Evolutionary conservation across 2,888 invertebrate species (phyloP), one percentile per base, ranked within the genome.

Genomic region (Idaea dimidiata): DNA sequence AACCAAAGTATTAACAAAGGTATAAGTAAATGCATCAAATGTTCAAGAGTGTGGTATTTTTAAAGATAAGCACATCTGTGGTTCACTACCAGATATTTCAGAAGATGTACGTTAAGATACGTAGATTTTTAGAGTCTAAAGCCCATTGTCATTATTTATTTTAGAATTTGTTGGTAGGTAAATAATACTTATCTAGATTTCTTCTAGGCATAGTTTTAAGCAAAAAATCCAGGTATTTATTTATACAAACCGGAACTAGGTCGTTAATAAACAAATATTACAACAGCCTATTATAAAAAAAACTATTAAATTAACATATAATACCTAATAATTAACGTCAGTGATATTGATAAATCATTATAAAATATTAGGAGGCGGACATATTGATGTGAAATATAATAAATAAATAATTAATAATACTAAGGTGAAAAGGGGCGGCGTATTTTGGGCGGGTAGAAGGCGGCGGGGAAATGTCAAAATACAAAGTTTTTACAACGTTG

Each of bases 371-470:
- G 18, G 10, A 18, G 56, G 56, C 56, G 56, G 56, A 17, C 56
- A 18, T 56, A 43, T 43, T 3, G 17, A 56, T 3, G 18, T 56
- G 56, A 56, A 18, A 56, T 17, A 17, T 17, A 56, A 56, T 18
- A 56, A 56, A 56, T 18, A 56, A 56, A 56, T 18, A 56, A 56
- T 56, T 56, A 56, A 17, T 55, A 55, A 56, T 56, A 56, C 17
- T 7, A 18, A 56, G 56, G 56, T 56, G 56, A 56, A 56, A 56
- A 56, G 14, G 18, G 56, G 56, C 43, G 43, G 43, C 43, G 43
- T 43, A 43, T 8, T 43, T 43, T 43, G 43, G 43, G 43, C 43
- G 43, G 43, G 43, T 14, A 43, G 43, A 14, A 14, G 43, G 43
- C 43, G 43, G 43, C 43, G 43, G 43, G 43, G 43, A 43, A 43